A percentile compares a stretch with the other conserved stretches of the same genome.
Evolutionary conservation across 2,888 invertebrate genomes (phyloP).

Genomic region (Cinara cedri): DNA sequence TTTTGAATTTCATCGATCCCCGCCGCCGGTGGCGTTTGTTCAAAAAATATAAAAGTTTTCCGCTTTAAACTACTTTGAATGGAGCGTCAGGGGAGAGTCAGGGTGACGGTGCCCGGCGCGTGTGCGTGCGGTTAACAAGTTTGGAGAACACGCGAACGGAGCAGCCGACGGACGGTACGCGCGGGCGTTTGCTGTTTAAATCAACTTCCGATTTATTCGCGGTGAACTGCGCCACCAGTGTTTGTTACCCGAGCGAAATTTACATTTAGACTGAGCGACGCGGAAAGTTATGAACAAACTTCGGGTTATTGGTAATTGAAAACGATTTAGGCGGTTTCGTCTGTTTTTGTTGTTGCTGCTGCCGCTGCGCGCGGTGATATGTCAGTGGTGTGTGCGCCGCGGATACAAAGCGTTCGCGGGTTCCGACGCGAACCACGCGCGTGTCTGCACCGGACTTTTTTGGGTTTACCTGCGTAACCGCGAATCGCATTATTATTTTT

Average conservation of each 20-base stretch:
- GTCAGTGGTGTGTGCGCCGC: too few species aligned
- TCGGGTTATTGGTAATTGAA: slow-evolving; percentile 36
- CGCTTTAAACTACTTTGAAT: neutral
- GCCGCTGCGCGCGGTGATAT: neutral
- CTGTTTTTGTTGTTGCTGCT: neutral
- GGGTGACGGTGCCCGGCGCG: too few species aligned
- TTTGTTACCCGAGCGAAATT: slow-evolving; percentile 19
- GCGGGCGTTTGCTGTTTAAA: slow-evolving; percentile 30
- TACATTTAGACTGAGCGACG: slow-evolving; percentile 40
- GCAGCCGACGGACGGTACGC: too few species aligned
- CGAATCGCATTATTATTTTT: too few species aligned
- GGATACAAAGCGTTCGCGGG: too few species aligned
- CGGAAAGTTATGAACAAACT: slow-evolving; percentile 50
- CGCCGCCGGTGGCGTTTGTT: neutral
- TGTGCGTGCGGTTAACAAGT: slow-evolving; percentile 35
- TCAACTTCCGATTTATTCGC: slow-evolving; percentile 41
- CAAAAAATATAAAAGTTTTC: neutral
- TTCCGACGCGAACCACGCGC: neutral
- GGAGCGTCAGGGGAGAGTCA: too few species aligned
- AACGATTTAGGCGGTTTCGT: slow-evolving; percentile 12
- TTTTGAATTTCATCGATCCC: neutral
- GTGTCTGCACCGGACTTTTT: too few species aligned
- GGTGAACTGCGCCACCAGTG: slow-evolving; percentile 21
- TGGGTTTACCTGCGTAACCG: too few species aligned
- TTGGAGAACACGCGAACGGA: slow-evolving; percentile 14